Evolutionary conservation across 2,113 vertebrate genomes (phyloP).

Genomic region (Eleginops maclovinus): DNA sequence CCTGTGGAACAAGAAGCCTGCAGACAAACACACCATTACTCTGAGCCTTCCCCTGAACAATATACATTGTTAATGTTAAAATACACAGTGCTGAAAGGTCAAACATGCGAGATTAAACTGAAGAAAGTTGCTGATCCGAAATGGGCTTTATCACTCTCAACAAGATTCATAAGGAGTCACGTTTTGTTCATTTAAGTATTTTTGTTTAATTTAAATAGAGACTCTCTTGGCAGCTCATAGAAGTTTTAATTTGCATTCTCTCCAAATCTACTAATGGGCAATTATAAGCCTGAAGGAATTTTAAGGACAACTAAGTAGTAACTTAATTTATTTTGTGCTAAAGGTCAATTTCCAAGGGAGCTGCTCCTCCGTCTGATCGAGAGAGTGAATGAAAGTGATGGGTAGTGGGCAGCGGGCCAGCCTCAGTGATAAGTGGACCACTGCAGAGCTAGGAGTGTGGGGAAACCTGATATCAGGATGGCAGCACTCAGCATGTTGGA

Average conservation of each 20-base stretch:
- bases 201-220: background rate
- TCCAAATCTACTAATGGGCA: background rate
- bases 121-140: background rate
- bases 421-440: conserved; percentile 81
- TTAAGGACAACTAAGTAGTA: conserved; percentile 3
- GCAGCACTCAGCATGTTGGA: conserved; percentile 81
- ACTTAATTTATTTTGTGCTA: conserved; percentile 62
- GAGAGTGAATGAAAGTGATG: conserved; percentile 63
- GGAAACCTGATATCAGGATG: conserved; percentile 79
- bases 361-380: conserved; percentile 18
- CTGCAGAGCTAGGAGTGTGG: conserved; percentile 63
- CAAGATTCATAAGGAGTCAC: no score
- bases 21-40: background rate
- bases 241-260: background rate
- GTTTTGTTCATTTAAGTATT: no score
- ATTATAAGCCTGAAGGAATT: background rate
- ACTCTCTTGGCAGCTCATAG: background rate
- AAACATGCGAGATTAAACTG: background rate
- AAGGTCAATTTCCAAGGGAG: background rate
- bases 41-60: no score
- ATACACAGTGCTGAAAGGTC: background rate
- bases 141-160: background rate
- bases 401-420: conserved; percentile 80
- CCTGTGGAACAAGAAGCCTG: background rate
- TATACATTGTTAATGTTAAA: background rate